phyloP scores from a whole-genome alignment of 2,888 invertebrate genomes.

The Priocnemis perturbator region DNA sequence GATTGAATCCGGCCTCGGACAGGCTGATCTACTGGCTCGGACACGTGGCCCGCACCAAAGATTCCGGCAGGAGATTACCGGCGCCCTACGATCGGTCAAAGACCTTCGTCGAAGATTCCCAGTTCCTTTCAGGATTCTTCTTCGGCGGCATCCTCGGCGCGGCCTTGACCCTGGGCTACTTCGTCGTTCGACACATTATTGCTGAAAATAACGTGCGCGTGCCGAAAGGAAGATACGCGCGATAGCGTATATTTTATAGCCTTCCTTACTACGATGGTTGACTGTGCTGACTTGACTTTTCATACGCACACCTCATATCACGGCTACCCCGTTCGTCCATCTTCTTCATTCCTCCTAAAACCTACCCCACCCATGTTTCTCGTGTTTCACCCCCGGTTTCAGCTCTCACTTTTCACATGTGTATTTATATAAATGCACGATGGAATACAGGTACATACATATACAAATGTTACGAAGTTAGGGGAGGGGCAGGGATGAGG shows the following conservation, averaged over 20 bases:
- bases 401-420: conserved; percentile 61
- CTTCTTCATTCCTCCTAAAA: not conserved
- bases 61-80: conserved; percentile 53
- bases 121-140: conserved; percentile 62
- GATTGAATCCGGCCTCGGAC: conserved; percentile 68
- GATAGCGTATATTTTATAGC: conserved; percentile 16
- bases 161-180: conserved; percentile 17
- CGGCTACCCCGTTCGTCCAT: too few species aligned
- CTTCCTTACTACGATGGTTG: not conserved
- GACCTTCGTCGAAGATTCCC: conserved; percentile 64
- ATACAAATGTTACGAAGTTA: conserved; percentile 71
- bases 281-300: not conserved
- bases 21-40: conserved; percentile 68
- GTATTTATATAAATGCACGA: conserved; percentile 74
- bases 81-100: conserved; percentile 11
- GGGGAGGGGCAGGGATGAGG: conserved; percentile 2
- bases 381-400: too few species aligned
- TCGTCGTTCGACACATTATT: conserved; percentile 35
- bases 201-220: conserved; percentile 31
- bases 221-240: conserved; percentile 53
- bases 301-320: not conserved
- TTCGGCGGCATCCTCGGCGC: conserved; percentile 58
- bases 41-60: conserved; percentile 64
- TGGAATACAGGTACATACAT: conserved; percentile 71
- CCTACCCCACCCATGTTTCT: not conserved